Evolutionary conservation across 2,113 vertebrate species (phyloP), one percentile per base, ranked within the genome.

Genomic region (Oenanthe oenanthe): DNA sequence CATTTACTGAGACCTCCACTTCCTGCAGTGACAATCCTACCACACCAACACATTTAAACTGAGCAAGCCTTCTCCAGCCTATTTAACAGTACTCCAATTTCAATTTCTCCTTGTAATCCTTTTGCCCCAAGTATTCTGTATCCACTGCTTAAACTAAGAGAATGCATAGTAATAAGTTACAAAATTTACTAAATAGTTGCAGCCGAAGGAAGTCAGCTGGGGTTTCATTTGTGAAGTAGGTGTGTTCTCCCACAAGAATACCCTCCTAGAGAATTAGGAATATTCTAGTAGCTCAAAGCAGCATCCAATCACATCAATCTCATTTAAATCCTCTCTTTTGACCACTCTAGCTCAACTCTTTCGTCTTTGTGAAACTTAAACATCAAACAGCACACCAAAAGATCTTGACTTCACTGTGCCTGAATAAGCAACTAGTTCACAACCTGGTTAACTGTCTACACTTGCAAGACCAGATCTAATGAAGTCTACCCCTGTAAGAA

Each of bases 121-220:
- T 56, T 40, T 19, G 18, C 31, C 26, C 4, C 8, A 91, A 51
- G n/a, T 34, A 63, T 12, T 86, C 26, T 32, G 10, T 13, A 60
- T 16, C 32, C 17, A 47, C 7, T 22, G 7, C 47, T 85, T 40
- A 70, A 83, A 60, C 17, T 9, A 15, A 60, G 65, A 65, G 2
- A 67, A 54, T 1, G 22, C 0, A 36, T 3, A 54, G 21, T 6
- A 38, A 0, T 47, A 62, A 51, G 1, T 31, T 31, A 51, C 7
- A 62, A 13, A 63, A 48, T 50, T 58, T 22, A 78, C 12, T 51
- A 38, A 45, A 26, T 22, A 62, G 13, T 54, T 54, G 31, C 38
- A 78, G 25, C 7, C 60, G 16, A 85, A 73, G 8, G 24, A 81
- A 42, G 13, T 26, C 29, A 31, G 36, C 11, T 13, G 2, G 4